Conservation (phyloP, 2,888 invertebrate genomes). For the Coleophora flavipennella region DNA sequence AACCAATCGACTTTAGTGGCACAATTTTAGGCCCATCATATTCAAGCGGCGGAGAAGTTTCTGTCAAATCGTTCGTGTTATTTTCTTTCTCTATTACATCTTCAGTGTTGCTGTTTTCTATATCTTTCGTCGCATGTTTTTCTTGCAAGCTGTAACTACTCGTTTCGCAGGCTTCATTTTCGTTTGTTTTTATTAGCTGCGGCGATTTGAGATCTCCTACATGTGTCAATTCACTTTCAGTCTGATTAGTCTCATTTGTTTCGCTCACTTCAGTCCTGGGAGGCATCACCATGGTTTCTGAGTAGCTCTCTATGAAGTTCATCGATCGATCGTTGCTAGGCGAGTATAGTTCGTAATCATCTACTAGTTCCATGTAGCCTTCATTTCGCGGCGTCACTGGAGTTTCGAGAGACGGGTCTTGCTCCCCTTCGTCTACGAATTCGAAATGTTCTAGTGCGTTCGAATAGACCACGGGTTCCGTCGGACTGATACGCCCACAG, state of each 20-base stretch:
- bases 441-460: conserved; percentile 84
- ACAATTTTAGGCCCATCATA: conserved; percentile 18
- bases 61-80: conserved; percentile 40
- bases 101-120: conserved; percentile 15
- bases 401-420: conserved; percentile 80
- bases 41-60: conserved; percentile 43
- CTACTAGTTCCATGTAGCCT: conserved; percentile 60
- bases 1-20: conserved; percentile 28
- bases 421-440: conserved; percentile 89
- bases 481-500: conserved; percentile 50
- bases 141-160: conserved; percentile 12
- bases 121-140: conserved; percentile 10
- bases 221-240: conserved; percentile 9
- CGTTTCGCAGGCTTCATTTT: conserved; percentile 29
- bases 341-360: conserved; percentile 49
- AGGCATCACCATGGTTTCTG: conserved; percentile 50
- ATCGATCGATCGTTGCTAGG: conserved; percentile 62
- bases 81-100: conserved; percentile 24
- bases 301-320: conserved; percentile 70
- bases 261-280: conserved; percentile 12
- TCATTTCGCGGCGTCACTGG: conserved; percentile 43
- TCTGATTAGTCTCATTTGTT: conserved; percentile 3
- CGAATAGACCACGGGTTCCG: conserved; percentile 42
- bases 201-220: conserved; percentile 23
- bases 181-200: conserved; percentile 23